These are phyloP conservation scores for Tinamus major DNA, from an alignment of 2,797 vertebrate genomes.

Conservation along the genomic window DNA sequence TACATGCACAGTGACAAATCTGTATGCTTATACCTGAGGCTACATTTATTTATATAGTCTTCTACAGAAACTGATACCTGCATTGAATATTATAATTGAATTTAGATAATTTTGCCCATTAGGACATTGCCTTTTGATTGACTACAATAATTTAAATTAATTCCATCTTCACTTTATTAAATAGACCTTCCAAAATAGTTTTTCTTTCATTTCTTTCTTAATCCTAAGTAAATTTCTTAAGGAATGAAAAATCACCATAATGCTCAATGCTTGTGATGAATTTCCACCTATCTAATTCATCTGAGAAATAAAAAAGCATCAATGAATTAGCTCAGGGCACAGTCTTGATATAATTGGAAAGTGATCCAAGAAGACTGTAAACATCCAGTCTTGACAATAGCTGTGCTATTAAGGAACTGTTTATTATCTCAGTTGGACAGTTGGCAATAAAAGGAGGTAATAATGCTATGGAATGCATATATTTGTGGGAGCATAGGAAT, in stretches of 20 bases:
- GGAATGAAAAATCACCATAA: neutral
- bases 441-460: neutral
- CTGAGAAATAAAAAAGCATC: neutral
- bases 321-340: neutral
- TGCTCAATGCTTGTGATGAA: neutral
- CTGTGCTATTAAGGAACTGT: neutral
- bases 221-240: neutral
- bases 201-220: neutral
- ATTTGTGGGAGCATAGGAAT: neutral
- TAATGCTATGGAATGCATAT: neutral
- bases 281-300: neutral
- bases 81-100: neutral
- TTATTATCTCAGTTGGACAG: neutral
- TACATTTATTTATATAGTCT: neutral
- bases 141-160: neutral
- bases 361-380: neutral
- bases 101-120: neutral
- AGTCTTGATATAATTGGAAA: neutral
- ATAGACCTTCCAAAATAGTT: neutral
- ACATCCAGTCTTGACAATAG: neutral
- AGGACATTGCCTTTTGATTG: neutral
- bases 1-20: rapidly evolving
- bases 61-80: neutral
- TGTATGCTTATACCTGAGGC: neutral
- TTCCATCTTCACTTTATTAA: neutral